These are phyloP conservation scores for Cariama cristata DNA, from an alignment of 2,113 vertebrate genomes.

Conservation along the genomic window DNA sequence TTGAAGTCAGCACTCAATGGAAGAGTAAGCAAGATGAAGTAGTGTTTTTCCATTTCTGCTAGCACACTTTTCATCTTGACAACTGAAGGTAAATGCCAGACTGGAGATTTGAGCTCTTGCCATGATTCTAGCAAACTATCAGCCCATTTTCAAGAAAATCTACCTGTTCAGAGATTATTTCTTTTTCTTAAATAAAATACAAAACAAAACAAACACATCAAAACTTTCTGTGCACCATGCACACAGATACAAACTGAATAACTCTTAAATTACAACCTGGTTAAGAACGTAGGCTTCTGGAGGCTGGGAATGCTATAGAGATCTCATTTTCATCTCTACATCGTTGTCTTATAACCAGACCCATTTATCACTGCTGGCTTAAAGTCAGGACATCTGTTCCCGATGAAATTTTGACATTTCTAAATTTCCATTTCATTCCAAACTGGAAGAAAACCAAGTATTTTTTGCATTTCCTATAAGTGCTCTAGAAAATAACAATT, in stretches of 20 bases:
- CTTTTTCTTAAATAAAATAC: not conserved
- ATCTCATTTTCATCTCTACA: not conserved
- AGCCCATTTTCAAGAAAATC: not conserved
- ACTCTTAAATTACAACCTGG: not conserved
- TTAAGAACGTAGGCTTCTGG: not conserved
- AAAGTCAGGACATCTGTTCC: slow-evolving; percentile 54
- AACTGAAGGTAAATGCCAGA: not conserved
- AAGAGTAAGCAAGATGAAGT: not conserved
- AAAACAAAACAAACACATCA: not conserved
- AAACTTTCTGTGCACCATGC: not conserved
- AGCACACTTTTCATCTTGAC: not conserved
- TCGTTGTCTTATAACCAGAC: not conserved
- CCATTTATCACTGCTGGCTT: slow-evolving; percentile 7
- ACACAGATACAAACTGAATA: not conserved
- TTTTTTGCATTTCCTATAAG: slow-evolving; percentile 17
- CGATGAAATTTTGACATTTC: slow-evolving; percentile 43
- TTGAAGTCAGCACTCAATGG: not conserved
- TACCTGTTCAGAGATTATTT: not conserved
- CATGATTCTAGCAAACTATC: not conserved
- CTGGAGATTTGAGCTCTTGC: not conserved
- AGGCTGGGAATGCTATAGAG: not conserved
- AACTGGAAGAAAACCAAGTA: slow-evolving; percentile 13
- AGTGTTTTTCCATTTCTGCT: not conserved
- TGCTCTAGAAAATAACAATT: slow-evolving; percentile 11
- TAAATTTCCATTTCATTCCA: slow-evolving; percentile 16